Evolutionary conservation across 2,888 invertebrate species (phyloP), one percentile per base, ranked within the genome.

Genomic region (Nomada lathburiana): DNA sequence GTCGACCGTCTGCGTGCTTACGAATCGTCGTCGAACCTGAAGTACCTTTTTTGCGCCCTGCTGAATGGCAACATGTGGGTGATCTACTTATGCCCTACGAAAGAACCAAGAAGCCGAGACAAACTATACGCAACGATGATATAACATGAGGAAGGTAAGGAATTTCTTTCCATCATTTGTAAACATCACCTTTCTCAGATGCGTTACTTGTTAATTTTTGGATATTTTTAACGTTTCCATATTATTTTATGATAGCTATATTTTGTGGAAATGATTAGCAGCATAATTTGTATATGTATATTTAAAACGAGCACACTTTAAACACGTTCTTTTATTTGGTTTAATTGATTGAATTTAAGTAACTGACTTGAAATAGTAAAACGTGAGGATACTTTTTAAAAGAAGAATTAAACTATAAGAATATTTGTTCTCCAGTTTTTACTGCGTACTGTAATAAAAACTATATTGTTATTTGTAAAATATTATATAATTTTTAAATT

Each of bases 41-140:
- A 81, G 83, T 76, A 62, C 20, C 55, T 73, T 86, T 86, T 86
- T 82, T 81, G 80, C 64, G 55, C 36, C 70, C 44, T 20, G 65
- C 47, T 47, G 71, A 47, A 65, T 44, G 65, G 59, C 67, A 68
- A 79, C 87, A 87, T 88, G 74, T 88, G 87, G 80, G 50, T 67
- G 60, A 53, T 57, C 84, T 82, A 86, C 72, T 80, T 57, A 76
- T 75, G 59, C 74, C 59, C 68, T 44, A 65, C 60, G 42, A 53
- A 47, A 44, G 62, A 55, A 55, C 26, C 67, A 44, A 57, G 53
- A 60, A 65, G 10, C 26, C 64, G 29, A 53, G 64, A 18, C 68
- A 63, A 62, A 69, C 47, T 47, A 53, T 53, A 52, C 65, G 60
- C 71, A 74, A 74, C 71, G 70, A 80, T 82, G 75, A 82, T 80